phyloP scores from a whole-genome alignment of 2,113 vertebrate genomes.

The Corydoras sp. region DNA sequence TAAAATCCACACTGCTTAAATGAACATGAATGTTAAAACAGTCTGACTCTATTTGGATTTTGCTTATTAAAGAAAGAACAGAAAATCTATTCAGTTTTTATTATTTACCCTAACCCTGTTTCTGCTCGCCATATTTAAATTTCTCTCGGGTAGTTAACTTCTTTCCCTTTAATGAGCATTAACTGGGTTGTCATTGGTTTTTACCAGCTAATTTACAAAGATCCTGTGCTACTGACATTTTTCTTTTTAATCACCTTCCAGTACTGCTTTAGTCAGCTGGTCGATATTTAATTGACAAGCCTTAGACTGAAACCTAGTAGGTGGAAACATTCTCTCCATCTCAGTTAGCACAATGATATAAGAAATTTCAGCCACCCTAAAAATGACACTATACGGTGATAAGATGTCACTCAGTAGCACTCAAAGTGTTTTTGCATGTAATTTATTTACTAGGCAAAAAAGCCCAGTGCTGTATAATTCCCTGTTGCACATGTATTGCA shows the following conservation, averaged over 20 bases:
- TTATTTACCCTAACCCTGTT: too few relatives aligned
- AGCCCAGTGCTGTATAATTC: not conserved
- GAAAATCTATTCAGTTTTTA: too few relatives aligned
- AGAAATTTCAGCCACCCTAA: slow-evolving; percentile 13
- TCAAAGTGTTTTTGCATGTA: too few relatives aligned
- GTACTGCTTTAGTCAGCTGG: slow-evolving; percentile 12
- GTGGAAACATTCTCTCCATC: slow-evolving; percentile 5
- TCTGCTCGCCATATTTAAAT: too few relatives aligned
- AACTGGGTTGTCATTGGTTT: not conserved
- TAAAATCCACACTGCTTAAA: too few relatives aligned
- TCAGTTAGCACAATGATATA: not conserved
- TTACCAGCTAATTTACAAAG: not conserved
- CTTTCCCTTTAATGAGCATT: not conserved
- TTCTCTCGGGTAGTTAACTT: too few relatives aligned
- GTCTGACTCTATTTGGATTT: too few relatives aligned
- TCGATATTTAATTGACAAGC: slow-evolving; percentile 17
- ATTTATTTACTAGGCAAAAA: slow-evolving; percentile 2
- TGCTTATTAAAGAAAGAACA: too few relatives aligned
- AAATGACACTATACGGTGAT: slow-evolving; percentile 19
- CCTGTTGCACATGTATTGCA: not conserved
- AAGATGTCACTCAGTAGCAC: slow-evolving; percentile 17
- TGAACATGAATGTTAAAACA: too few relatives aligned
- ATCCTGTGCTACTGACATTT: not conserved
- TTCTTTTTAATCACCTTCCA: slow-evolving; percentile 14
- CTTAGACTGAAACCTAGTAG: slow-evolving; percentile 5